phyloP scores from a whole-genome alignment of 35 echinoderm and acorn worm species.

The Heliocidaris erythrogramma region DNA sequence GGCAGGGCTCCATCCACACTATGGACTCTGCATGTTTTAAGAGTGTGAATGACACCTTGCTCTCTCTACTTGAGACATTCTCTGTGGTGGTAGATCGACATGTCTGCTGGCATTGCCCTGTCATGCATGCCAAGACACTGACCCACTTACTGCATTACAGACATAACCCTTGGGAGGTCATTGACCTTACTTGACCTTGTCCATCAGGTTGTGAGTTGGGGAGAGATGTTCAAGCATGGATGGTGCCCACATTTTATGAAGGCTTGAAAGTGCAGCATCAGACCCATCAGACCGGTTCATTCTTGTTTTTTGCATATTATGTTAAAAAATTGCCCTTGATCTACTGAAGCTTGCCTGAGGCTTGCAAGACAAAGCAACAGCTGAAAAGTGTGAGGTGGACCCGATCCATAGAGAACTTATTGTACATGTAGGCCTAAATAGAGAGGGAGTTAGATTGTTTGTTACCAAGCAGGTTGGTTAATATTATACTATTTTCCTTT shows the following conservation, averaged over 20 bases:
- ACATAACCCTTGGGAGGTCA: neutral
- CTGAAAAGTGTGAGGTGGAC: no score
- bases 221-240: neutral
- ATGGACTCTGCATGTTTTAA: neutral
- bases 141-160: conserved; percentile 1
- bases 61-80: neutral
- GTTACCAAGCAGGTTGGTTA: neutral
- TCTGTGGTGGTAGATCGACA: neutral
- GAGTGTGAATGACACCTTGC: neutral
- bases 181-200: neutral
- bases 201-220: neutral
- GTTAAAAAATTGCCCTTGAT: no score
- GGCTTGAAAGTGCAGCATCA: no score
- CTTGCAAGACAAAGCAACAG: no score
- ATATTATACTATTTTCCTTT: neutral
- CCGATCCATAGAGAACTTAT: no score
- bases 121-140: neutral
- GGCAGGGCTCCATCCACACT: no score
- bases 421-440: no score
- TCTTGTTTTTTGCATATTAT: no score
- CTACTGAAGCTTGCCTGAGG: no score
- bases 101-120: neutral
- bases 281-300: no score
- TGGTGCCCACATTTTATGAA: neutral
- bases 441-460: neutral